A percentile compares a stretch with the other conserved stretches of the same genome.
Evolutionary conservation across 2,113 vertebrate species (phyloP).

Genomic region (Charina bottae): DNA sequence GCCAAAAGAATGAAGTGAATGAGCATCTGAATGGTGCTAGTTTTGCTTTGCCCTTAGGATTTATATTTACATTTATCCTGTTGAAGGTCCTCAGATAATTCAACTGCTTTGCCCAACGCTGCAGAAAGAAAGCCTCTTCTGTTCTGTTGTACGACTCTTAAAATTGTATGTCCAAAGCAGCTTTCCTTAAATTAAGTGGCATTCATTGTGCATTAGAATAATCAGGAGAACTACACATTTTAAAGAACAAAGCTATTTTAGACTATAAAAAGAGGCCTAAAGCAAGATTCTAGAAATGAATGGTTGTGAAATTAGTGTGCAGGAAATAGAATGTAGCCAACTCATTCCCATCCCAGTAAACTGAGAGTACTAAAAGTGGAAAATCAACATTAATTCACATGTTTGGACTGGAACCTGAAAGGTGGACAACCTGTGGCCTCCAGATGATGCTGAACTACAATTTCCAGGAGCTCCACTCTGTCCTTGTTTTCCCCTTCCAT

Average conservation of each 20-base stretch:
- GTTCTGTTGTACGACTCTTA: conserved; percentile 73
- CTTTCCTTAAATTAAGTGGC: conserved; percentile 76
- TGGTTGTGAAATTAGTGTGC: conserved; percentile 1
- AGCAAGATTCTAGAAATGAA: background rate
- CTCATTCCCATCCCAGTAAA: background rate
- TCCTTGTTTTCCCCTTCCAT: background rate
- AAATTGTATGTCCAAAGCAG: conserved; percentile 65
- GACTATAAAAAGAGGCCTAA: conserved; percentile 15
- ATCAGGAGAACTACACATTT: conserved; percentile 67
- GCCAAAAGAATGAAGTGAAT: conserved; percentile 76
- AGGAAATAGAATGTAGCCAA: background rate
- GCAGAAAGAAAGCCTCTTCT: conserved; percentile 67
- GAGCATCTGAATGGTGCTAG: conserved; percentile 70
- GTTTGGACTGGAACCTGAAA: background rate
- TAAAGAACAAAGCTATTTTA: conserved; percentile 72
- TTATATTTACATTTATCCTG: conserved; percentile 74
- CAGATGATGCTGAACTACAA: background rate
- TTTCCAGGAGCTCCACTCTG: background rate
- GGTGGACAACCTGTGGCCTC: background rate
- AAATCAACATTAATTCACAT: background rate
- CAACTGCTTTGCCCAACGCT: conserved; percentile 73
- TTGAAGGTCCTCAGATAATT: conserved; percentile 74
- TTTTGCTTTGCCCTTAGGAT: conserved; percentile 76
- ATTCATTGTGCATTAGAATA: conserved; percentile 72
- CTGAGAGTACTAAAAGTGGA: background rate